A percentile compares a stretch with the other conserved stretches of the same genome.
Conservation (phyloP, 2,888 invertebrate genomes). For the Coelinius sp. region DNA sequence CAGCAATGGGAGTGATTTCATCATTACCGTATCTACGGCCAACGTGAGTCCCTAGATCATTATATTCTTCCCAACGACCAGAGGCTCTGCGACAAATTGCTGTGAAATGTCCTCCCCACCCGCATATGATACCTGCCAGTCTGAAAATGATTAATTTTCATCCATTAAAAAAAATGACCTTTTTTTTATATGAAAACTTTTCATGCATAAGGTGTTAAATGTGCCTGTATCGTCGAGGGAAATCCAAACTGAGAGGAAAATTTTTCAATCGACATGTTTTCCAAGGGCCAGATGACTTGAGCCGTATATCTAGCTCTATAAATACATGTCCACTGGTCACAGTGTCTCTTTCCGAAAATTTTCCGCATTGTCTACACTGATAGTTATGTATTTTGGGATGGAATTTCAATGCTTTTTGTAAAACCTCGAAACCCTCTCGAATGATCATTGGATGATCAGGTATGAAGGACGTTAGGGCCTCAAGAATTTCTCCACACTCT, state of each 20-base stretch:
- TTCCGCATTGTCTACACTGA: background rate
- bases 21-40: background rate
- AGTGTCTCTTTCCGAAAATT: background rate
- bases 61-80: background rate
- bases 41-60: background rate
- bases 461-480: background rate
- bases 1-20: background rate
- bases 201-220: background rate
- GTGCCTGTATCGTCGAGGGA: background rate
- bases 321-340: background rate
- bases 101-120: background rate
- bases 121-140: background rate
- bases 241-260: background rate
- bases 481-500: background rate
- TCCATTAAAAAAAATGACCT: background rate
- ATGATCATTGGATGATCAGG: background rate
- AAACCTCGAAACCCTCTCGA: background rate
- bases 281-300: background rate
- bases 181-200: no score
- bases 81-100: background rate
- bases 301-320: constrained; percentile 5
- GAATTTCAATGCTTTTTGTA: background rate
- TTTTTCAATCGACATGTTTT: background rate
- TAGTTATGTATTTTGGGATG: background rate
- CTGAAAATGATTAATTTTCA: background rate